phyloP scores from a whole-genome alignment of 2,797 vertebrate species.

The Toxotes lorentzi region DNA sequence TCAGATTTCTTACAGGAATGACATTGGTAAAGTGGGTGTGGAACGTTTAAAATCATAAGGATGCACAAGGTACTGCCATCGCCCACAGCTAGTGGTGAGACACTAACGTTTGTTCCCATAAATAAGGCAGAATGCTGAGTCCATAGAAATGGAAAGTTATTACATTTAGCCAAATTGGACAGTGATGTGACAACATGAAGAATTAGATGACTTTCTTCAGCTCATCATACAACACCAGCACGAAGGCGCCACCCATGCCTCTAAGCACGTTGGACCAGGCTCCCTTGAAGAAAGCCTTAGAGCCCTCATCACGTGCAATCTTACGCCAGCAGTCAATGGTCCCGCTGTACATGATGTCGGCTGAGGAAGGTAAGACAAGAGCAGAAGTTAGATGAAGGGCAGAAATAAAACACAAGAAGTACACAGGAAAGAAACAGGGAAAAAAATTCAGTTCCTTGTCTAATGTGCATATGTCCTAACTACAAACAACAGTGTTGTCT shows the following conservation, averaged over 20 bases:
- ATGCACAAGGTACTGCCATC: constrained; percentile 81
- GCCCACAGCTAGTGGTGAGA: constrained; percentile 82
- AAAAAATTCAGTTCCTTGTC: not conserved
- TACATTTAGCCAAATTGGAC: constrained; percentile 88
- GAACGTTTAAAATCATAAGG: constrained; percentile 80
- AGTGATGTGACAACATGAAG: constrained; percentile 75
- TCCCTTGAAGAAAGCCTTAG: constrained; percentile 96
- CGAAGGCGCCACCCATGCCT: constrained; percentile 95
- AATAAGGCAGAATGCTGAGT: constrained; percentile 89
- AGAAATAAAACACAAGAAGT: not conserved
- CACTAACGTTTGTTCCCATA: constrained; percentile 84
- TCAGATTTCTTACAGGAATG: constrained; percentile 82
- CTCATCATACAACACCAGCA: constrained; percentile 96
- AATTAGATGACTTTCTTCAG: constrained; percentile 94
- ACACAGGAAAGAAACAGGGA: not conserved
- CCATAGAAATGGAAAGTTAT: constrained; percentile 88
- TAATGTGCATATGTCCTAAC: not conserved
- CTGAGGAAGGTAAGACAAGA: constrained; percentile 47
- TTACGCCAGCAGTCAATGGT: constrained; percentile 96
- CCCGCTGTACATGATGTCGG: constrained; percentile 93
- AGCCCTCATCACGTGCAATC: constrained; percentile 91
- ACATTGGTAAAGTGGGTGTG: constrained; percentile 78
- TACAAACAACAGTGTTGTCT: not conserved
- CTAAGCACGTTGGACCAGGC: constrained; percentile 95
- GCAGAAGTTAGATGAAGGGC: not conserved